Evolutionary conservation across 2,888 invertebrate genomes (phyloP).

Genomic region (Nymphalis c-album): DNA sequence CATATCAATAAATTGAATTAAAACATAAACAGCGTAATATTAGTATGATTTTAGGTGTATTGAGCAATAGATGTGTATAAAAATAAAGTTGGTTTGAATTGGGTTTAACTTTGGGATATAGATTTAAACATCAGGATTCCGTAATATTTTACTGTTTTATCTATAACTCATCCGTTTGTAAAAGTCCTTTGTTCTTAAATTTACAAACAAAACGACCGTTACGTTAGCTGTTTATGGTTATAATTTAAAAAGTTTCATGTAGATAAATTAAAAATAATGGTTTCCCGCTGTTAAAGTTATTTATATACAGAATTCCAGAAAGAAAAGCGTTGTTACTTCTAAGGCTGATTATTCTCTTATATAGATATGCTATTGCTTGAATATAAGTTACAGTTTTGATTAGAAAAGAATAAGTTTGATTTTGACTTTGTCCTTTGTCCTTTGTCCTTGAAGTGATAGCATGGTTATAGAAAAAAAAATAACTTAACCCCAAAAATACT

Average conservation of each 20-base stretch:
- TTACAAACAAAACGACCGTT: not conserved
- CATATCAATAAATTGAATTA: too few species aligned
- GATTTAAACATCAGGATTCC: not conserved
- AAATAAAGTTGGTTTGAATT: too few species aligned
- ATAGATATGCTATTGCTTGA: not conserved
- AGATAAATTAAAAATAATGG: conserved; percentile 12
- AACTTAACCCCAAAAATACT: too few species aligned
- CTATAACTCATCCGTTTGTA: not conserved
- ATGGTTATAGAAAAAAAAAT: too few species aligned
- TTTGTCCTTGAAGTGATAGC: too few species aligned
- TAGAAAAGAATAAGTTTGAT: too few species aligned
- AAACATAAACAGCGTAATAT: too few species aligned
- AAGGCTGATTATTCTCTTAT: not conserved
- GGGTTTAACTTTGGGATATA: too few species aligned
- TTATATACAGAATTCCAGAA: conserved; percentile 4
- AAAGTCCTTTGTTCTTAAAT: conserved; percentile 1
- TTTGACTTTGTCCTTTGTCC: too few species aligned
- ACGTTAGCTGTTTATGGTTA: conserved; percentile 1
- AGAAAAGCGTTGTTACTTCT: not conserved
- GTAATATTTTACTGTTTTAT: not conserved
- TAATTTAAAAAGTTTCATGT: conserved; percentile 12
- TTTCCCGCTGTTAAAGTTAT: conserved; percentile 10
- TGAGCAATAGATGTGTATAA: too few species aligned
- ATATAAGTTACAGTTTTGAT: too few species aligned
- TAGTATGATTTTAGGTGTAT: too few species aligned